A percentile compares a stretch with the other conserved stretches of the same genome.
Conservation (phyloP, 2,888 invertebrate genomes). For the Plemyria rubiginata region DNA sequence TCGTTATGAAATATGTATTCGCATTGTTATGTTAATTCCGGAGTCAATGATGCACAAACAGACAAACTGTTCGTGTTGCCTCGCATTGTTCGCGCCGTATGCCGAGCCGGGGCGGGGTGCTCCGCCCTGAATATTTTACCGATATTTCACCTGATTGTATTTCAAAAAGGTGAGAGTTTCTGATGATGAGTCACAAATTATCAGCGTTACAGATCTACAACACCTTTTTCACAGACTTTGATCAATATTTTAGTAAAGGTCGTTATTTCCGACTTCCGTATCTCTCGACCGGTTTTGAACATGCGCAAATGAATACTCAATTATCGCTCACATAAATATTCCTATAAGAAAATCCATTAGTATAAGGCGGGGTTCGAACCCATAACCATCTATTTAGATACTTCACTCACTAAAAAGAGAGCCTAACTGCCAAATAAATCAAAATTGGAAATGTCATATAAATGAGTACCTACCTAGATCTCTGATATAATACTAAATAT, state of each 20-base stretch:
- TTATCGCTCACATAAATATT: too few relatives aligned
- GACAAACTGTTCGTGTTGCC: constrained; percentile 30
- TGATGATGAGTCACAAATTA: neutral
- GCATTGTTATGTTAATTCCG: constrained; percentile 39
- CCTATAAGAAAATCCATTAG: too few relatives aligned
- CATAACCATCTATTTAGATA: too few relatives aligned
- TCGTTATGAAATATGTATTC: constrained; percentile 39
- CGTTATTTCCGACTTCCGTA: neutral
- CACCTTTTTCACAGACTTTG: neutral
- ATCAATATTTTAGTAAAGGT: neutral
- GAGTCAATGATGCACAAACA: constrained; percentile 40
- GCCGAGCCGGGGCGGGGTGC: constrained; percentile 3
- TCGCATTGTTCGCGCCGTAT: constrained; percentile 24
- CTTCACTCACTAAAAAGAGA: too few relatives aligned
- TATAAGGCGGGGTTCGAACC: too few relatives aligned
- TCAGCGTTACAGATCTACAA: neutral
- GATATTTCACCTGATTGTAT: constrained; percentile 19
- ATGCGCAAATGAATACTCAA: too few relatives aligned
- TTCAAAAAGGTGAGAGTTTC: neutral
- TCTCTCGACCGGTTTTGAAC: too few relatives aligned
- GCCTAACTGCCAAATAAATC: too few relatives aligned
- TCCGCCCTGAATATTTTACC: constrained; percentile 25
- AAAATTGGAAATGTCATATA: too few relatives aligned
- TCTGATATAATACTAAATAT: too few relatives aligned
- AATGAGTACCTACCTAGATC: too few relatives aligned